Percentiles rank a stretch among this genome's conserved stretches.
phyloP scores from a whole-genome alignment of 2,888 invertebrate genomes.

The Galeopsomyia nigrocyanea region DNA sequence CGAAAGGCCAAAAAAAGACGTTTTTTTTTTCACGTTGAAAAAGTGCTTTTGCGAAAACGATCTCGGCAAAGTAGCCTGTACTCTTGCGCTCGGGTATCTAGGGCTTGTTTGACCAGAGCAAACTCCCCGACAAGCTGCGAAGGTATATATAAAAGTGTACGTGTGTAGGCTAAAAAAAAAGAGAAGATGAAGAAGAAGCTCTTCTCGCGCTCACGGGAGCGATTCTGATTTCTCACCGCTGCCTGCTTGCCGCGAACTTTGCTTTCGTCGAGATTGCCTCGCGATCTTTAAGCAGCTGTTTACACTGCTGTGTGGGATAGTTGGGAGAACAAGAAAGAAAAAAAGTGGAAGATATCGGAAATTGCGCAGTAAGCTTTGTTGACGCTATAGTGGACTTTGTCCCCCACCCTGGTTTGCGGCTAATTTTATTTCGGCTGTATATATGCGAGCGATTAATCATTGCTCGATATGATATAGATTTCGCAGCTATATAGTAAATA shows the following conservation, averaged over 20 bases:
- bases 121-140: slow-evolving; percentile 22
- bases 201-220: not conserved
- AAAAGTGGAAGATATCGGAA: slow-evolving; percentile 25
- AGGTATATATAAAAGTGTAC: not conserved
- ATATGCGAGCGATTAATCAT: too few species aligned
- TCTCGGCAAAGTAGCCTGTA: not conserved
- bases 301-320: slow-evolving; percentile 19
- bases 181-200: not conserved
- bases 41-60: slow-evolving; percentile 9
- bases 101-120: slow-evolving; percentile 40
- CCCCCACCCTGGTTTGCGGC: not conserved
- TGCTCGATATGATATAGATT: too few species aligned
- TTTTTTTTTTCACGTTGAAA: not conserved
- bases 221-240: too few species aligned
- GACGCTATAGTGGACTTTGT: not conserved
- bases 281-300: not conserved
- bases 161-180: not conserved
- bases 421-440: too few species aligned
- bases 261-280: slow-evolving; percentile 34
- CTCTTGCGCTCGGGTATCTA: not conserved
- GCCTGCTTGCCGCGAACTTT: slow-evolving; percentile 20
- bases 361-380: slow-evolving; percentile 5
- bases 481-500: too few species aligned
- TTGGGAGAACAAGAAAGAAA: too few species aligned
- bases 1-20: not conserved